phyloP scores from a whole-genome alignment of 2,888 invertebrate species.

The Neria commutata region DNA sequence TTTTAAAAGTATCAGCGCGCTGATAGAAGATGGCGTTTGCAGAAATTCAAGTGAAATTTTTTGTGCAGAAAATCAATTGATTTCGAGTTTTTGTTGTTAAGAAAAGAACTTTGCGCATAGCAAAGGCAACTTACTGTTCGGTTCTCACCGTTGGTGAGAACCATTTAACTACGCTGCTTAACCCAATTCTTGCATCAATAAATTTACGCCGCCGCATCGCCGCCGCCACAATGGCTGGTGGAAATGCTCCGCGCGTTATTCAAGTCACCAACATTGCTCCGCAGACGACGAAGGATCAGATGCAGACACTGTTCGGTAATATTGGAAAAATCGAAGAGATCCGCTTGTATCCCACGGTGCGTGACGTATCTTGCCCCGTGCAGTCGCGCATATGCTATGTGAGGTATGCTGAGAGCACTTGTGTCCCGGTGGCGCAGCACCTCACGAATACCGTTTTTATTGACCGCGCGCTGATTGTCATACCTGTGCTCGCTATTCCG shows the following conservation, averaged over 20 bases:
- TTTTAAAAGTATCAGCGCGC: too few relatives aligned
- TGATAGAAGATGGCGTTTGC: too few relatives aligned
- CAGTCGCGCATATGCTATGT: constrained; percentile 95
- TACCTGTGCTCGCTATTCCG: constrained; percentile 90
- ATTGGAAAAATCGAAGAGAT: constrained; percentile 95
- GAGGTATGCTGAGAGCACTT: constrained; percentile 86
- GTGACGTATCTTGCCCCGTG: constrained; percentile 87
- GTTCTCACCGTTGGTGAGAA: too few relatives aligned
- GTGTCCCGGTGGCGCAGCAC: constrained; percentile 95
- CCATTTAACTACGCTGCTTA: too few relatives aligned
- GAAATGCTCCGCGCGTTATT: constrained; percentile 60
- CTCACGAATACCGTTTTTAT: constrained; percentile 99
- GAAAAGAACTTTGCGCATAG: not conserved
- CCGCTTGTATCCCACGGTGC: constrained; percentile 88
- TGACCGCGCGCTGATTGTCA: constrained; percentile 94
- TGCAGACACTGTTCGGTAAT: constrained; percentile 93
- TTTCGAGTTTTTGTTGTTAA: too few relatives aligned
- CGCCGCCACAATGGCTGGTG: constrained; percentile 63
- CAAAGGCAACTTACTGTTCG: too few relatives aligned
- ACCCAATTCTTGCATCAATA: too few relatives aligned
- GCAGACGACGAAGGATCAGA: constrained; percentile 94
- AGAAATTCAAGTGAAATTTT: too few relatives aligned
- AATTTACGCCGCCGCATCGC: too few relatives aligned
- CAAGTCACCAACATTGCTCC: constrained; percentile 98
- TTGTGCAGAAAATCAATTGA: too few relatives aligned